Evolutionary conservation across 2,888 invertebrate genomes (phyloP).

Genomic region (Drosophila dives): DNA sequence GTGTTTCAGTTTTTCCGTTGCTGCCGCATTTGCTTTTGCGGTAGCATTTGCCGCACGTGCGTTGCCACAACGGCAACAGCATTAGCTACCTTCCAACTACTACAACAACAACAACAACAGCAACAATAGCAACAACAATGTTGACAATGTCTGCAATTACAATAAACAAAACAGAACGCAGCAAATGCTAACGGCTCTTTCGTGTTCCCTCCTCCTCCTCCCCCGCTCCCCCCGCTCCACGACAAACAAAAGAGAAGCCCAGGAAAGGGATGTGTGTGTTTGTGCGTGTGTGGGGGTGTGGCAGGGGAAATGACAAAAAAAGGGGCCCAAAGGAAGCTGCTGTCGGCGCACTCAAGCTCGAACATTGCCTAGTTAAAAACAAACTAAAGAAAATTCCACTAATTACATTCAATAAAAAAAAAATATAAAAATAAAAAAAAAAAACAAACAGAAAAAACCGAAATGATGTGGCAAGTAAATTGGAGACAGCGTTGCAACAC

Average conservation of each 20-base stretch:
- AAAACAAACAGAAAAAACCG: neutral
- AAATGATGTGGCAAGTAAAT: no score
- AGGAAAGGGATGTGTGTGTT: neutral
- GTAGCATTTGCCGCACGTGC: conserved; percentile 58
- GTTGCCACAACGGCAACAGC: conserved; percentile 42
- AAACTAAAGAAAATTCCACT: conserved; percentile 17
- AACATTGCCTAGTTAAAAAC: conserved; percentile 29
- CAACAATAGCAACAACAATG: conserved; percentile 38
- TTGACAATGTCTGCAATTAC: conserved; percentile 72
- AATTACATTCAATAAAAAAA: conserved; percentile 34
- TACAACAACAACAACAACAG: conserved; percentile 27
- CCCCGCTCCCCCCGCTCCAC: neutral
- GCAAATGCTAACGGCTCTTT: conserved; percentile 63
- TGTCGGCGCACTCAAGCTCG: conserved; percentile 18
- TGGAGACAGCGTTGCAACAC: neutral
- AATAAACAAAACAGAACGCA: conserved; percentile 77
- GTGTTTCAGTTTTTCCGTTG: conserved; percentile 54
- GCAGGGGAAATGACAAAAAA: neutral
- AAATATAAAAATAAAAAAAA: neutral
- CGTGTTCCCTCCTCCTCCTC: conserved; percentile 9
- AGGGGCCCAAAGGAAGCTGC: conserved; percentile 21
- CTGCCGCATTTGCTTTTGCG: conserved; percentile 48
- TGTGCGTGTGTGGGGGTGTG: neutral
- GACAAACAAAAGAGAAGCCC: neutral
- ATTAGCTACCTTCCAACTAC: conserved; percentile 19